These are phyloP conservation scores for Seira sanloemensis DNA, from an alignment of 2,888 invertebrate species.

Conservation along the genomic window DNA sequence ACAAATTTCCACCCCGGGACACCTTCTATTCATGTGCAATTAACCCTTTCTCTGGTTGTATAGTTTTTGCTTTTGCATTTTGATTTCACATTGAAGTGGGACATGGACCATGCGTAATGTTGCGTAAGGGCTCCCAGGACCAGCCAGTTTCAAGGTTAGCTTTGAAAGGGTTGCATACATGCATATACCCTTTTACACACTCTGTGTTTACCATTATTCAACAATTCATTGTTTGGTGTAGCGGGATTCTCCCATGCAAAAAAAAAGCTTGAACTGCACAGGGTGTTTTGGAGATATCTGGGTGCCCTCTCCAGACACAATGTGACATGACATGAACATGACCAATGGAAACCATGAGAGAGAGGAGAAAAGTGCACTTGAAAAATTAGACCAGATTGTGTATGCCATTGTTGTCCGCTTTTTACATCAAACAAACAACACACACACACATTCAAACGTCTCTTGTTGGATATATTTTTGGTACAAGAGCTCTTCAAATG, in stretches of 20 bases:
- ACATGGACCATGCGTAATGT: background rate
- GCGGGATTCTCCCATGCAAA: no score
- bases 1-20: slow-evolving; percentile 63
- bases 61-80: slow-evolving; percentile 17
- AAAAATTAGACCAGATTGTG: slow-evolving; percentile 42
- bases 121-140: slow-evolving; percentile 5
- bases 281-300: slow-evolving; percentile 35
- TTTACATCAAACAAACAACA: slow-evolving; percentile 33
- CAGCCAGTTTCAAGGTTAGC: background rate
- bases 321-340: background rate
- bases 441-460: no score
- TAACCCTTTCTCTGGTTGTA: slow-evolving; percentile 48
- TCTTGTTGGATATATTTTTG: background rate
- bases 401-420: slow-evolving; percentile 36
- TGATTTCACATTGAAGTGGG: background rate
- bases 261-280: slow-evolving; percentile 2
- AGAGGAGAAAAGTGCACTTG: slow-evolving; percentile 40
- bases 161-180: background rate
- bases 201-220: background rate
- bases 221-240: no score
- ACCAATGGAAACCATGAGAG: background rate
- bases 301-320: slow-evolving; percentile 27
- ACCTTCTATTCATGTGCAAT: slow-evolving; percentile 62
- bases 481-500: slow-evolving; percentile 3
- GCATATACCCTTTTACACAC: background rate